Conservation (phyloP, 2,888 invertebrate species). For the Timema cristinae region DNA sequence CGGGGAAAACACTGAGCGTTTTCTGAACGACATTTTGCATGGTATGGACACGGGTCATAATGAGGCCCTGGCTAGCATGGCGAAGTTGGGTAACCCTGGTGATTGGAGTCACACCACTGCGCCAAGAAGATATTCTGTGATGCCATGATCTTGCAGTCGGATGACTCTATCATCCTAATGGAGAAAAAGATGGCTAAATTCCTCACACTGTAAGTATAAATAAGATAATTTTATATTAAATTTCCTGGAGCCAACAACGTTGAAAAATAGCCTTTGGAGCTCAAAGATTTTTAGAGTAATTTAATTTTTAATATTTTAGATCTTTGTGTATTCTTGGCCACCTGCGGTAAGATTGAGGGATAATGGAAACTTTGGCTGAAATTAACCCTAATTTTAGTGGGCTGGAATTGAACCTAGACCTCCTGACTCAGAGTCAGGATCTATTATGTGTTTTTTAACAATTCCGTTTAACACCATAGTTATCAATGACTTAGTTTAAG, state of each 20-base stretch:
- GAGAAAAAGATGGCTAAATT: conserved; percentile 76
- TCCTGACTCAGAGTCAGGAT: too few relatives aligned
- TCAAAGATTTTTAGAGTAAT: not conserved
- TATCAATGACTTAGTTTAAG: too few relatives aligned
- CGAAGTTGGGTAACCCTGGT: conserved; percentile 7
- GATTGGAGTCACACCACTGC: conserved; percentile 75
- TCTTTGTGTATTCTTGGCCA: not conserved
- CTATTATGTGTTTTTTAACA: too few relatives aligned
- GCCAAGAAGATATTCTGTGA: conserved; percentile 75
- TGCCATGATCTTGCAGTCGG: conserved; percentile 63
- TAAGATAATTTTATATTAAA: not conserved
- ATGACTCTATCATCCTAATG: conserved; percentile 68
- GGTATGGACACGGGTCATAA: conserved; percentile 21
- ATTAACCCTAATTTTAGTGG: not conserved
- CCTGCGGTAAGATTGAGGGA: not conserved
- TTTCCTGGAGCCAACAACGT: not conserved
- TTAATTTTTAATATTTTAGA: not conserved
- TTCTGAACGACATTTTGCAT: conserved; percentile 26
- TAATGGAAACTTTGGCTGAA: conserved; percentile 5
- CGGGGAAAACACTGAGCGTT: conserved; percentile 3
- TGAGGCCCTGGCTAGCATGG: conserved; percentile 8
- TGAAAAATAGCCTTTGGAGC: not conserved
- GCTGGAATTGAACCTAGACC: too few relatives aligned
- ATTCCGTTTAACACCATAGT: too few relatives aligned
- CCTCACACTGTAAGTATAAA: conserved; percentile 62